Conservation (phyloP, 2,888 invertebrate genomes). For the Gymnocheta viridis region DNA sequence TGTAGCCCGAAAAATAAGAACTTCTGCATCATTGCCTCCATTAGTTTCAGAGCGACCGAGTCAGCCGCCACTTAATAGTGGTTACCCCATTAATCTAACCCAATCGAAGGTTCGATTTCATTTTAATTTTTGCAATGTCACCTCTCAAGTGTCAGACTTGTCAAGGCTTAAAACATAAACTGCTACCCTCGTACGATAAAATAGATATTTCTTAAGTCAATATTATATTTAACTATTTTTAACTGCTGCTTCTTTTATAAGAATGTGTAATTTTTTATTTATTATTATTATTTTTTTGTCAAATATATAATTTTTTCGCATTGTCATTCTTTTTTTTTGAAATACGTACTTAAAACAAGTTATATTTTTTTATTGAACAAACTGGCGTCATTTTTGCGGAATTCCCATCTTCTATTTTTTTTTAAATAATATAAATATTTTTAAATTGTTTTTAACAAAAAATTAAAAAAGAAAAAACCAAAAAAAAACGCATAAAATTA, state of each 20-base stretch:
- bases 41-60: too few relatives aligned
- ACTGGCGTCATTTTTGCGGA: conserved; percentile 61
- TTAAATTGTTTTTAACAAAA: background rate
- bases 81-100: too few relatives aligned
- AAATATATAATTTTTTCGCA: background rate
- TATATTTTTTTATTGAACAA: conserved; percentile 32
- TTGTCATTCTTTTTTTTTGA: conserved; percentile 22
- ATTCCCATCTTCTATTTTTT: conserved; percentile 49
- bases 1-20: too few relatives aligned
- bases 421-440: background rate
- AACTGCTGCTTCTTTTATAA: conserved; percentile 15
- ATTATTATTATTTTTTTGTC: too few relatives aligned
- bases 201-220: background rate
- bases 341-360: conserved; percentile 42
- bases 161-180: too few relatives aligned
- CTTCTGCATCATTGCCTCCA: too few relatives aligned
- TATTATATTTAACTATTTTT: background rate
- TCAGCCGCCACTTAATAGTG: too few relatives aligned
- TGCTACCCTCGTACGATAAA: background rate
- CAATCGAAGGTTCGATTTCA: too few relatives aligned
- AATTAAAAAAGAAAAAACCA: background rate
- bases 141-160: too few relatives aligned
- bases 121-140: too few relatives aligned
- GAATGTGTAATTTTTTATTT: background rate
- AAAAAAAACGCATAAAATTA: conserved; percentile 46